Base-by-base conservation (phyloP, 2,797 vertebrate species). In the Clarias laeviceps region DNA sequence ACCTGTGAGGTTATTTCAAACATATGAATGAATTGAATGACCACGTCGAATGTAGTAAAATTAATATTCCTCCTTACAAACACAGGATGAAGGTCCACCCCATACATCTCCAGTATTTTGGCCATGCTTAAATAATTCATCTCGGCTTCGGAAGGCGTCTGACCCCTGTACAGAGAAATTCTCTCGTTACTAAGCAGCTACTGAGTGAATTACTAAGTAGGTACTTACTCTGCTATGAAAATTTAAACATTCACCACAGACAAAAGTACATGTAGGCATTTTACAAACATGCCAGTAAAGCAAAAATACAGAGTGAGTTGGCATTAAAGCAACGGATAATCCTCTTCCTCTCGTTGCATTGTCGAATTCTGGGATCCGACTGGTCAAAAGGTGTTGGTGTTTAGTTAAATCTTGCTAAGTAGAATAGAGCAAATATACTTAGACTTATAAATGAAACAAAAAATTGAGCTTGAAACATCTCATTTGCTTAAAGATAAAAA, bases 41-140 rank as follows among this genome's bases (percentile, higher is more conserved):
- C 5, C 78, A 54, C 11, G 11, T 80, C 4, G 12, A 54, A 5
- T 14, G 79, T 66, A 65, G 18, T 9, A 45, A 65, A 29, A 80
- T 80, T 45, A 45, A 80, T 56, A 17, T 69, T 27, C 65, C 9
- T 88, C 95, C 97, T 96, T 93, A 98, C 97, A 82, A 96, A 97
- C 88, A 97, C 96, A 32, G 95, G 94, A 89, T 97, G 96, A 88
- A 98, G 96, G 91, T 97, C 96, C 64, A 97, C 96, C 27, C 97
- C 97, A 59, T 97, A 98, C 97, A 97, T 97, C 93, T 97, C 96
- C 93, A 98, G 94, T n/a, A 95, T 94, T 89, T 96, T 96, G 91
- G 95, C 96, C 74, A 96, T 93, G 88, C 92, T 94, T 90, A 98
- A 94, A 90, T 96, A 97, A 94, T 96, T 96, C 45, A 90, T 82